Conservation (phyloP, 2,797 vertebrate species). For the Florisuga fusca region DNA sequence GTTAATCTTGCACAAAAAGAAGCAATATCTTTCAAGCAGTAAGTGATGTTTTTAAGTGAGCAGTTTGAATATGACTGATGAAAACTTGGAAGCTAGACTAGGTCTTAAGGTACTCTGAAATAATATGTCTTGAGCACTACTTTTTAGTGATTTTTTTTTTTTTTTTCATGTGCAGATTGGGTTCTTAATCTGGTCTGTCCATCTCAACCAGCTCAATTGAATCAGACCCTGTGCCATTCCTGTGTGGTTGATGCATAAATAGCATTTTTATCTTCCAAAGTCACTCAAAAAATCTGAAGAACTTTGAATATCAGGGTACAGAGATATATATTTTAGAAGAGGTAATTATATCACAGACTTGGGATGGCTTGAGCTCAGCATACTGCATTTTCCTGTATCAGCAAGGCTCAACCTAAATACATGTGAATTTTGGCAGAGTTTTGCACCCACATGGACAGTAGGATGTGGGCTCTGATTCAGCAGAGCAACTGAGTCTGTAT, state of each 20-base stretch:
- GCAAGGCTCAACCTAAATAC: background rate
- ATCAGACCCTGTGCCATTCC: background rate
- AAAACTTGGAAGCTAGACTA: background rate
- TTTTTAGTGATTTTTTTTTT: background rate
- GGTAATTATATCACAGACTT: background rate
- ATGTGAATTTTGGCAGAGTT: background rate
- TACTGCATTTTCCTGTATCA: background rate
- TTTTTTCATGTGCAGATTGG: background rate
- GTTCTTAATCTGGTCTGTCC: background rate
- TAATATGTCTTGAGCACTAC: background rate
- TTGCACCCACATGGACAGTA: background rate
- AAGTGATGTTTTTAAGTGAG: background rate
- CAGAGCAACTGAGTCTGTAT: background rate
- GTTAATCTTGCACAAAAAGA: background rate
- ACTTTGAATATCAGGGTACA: background rate
- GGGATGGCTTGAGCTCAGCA: background rate
- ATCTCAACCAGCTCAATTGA: background rate
- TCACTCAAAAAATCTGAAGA: background rate
- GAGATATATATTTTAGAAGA: constrained; percentile 6
- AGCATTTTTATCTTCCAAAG: background rate
- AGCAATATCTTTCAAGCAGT: background rate
- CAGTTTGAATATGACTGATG: background rate
- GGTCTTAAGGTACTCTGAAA: background rate
- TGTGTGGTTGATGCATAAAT: background rate
- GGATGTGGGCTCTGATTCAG: constrained; percentile 4